Evolutionary conservation across 2,797 vertebrate genomes (phyloP), one percentile per base, ranked within the genome.

Genomic region (Meriones psammophilus): DNA sequence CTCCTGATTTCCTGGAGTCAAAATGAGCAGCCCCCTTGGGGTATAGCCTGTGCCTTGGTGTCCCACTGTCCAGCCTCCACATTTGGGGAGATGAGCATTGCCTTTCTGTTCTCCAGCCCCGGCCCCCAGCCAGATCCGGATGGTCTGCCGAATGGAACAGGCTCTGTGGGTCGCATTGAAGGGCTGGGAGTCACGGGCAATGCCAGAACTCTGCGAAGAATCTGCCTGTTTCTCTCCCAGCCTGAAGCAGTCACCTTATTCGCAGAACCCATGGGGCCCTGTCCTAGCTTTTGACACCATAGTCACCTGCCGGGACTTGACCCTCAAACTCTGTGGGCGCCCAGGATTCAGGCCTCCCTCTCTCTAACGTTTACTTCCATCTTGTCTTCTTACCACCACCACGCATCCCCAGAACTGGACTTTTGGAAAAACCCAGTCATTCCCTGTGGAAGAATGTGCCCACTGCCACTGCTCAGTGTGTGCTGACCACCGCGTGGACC

Each of bases 401-500:
- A 46, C 26, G 0, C 8, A 12, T 73, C 68, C n/a, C 77, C 50
- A 20, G 58, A 88, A 22, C 77, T 83, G 10, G 24, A 54, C 88
- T 81, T 9, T 68, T 71, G 56, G 69, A 4, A 56, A 77, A 62
- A n/a, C 1, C 0, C 14, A 50, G 50, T 50, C 50, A 50, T 50
- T 50, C 50, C 50, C 50, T 50, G 50, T 50, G 50, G 50, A 50
- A 50, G 50, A 50, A 50, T 50, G 50, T 50, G 50, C 50, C 50
- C 50, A 50, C 71, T 84, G 68, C 86, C 71, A 83, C 22, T 39
- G 12, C 24, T 87, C 54, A 26, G 14, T 71, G 85, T 71, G 7
- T 68, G 54, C 71, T 95, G 94, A 30, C n/a, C 13, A 24, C 74
- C 22, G 77, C 68, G 96, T 98, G 95, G 80, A 94, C 95, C 93